A percentile compares a stretch with the other conserved stretches of the same genome.
Conservation (phyloP, 1,140 invertebrate species). For the Micrasema longulum region DNA sequence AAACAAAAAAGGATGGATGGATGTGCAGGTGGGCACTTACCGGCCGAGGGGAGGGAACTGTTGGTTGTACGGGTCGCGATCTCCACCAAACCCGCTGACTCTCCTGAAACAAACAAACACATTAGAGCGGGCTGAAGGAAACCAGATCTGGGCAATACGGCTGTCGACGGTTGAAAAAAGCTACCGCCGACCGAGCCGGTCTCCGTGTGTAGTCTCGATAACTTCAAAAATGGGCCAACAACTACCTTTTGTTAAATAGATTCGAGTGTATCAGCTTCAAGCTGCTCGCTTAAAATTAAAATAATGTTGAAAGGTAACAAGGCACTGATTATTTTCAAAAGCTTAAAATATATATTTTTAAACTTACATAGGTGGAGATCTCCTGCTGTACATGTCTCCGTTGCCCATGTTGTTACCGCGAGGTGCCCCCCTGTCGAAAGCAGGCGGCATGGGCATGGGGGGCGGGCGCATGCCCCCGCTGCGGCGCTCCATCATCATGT, state of each 20-base stretch:
- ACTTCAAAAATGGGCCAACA: no score
- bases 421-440: constrained; percentile 60
- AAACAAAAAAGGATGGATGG: background rate
- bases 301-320: no score
- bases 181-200: no score
- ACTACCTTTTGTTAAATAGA: no score
- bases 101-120: constrained; percentile 57
- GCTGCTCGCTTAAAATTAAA: no score
- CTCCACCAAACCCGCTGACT: constrained; percentile 57
- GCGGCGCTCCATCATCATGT: constrained; percentile 64
- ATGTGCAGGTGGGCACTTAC: constrained; percentile 56
- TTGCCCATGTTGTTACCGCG: constrained; percentile 60
- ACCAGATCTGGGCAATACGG: no score
- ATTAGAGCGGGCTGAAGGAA: no score
- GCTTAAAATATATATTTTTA: background rate
- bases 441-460: constrained; percentile 57
- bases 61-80: constrained; percentile 64
- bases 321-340: no score
- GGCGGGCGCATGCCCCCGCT: constrained; percentile 55
- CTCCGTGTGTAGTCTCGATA: no score
- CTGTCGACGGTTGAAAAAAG: no score
- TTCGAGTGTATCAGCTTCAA: no score
- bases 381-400: constrained; percentile 65
- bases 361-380: constrained; percentile 63
- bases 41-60: constrained; percentile 66